Percentiles rank a stretch among this genome's conserved stretches.
phyloP scores from a whole-genome alignment of 2,797 vertebrate species.

The Potorous gilbertii region DNA sequence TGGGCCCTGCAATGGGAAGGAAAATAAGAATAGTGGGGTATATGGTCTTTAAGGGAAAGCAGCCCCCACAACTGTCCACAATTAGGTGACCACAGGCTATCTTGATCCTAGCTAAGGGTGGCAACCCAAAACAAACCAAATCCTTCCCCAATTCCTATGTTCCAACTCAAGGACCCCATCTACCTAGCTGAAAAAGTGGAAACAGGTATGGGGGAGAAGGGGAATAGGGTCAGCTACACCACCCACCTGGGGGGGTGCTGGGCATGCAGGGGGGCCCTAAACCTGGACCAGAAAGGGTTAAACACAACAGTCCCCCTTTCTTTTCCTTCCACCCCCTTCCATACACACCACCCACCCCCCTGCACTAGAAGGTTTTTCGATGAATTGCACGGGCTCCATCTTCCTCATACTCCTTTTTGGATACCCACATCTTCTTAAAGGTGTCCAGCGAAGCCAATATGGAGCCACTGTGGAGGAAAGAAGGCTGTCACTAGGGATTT shows the following conservation, averaged over 20 bases:
- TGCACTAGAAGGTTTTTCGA: slow-evolving; percentile 92
- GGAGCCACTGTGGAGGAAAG: slow-evolving; percentile 86
- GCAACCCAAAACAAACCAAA: background rate
- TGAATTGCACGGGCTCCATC: slow-evolving; percentile 92
- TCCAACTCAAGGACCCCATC: slow-evolving; percentile 40
- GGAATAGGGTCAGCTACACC: slow-evolving; percentile 40
- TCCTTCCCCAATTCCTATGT: background rate
- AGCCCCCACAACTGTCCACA: background rate
- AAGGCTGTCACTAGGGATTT: background rate
- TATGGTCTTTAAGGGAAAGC: background rate
- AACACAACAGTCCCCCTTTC: slow-evolving; percentile 43
- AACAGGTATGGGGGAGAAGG: background rate
- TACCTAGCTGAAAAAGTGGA: slow-evolving; percentile 45
- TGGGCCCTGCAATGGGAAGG: slow-evolving; percentile 29
- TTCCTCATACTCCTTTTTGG: slow-evolving; percentile 95
- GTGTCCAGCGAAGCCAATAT: slow-evolving; percentile 94
- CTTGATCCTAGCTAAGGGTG: background rate
- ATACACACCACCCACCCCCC: background rate
- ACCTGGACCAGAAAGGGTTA: slow-evolving; percentile 57
- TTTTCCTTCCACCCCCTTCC: background rate
- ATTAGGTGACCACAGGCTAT: slow-evolving; percentile 17
- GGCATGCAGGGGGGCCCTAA: slow-evolving; percentile 68
- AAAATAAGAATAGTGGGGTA: background rate
- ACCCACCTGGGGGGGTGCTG: slow-evolving; percentile 51
- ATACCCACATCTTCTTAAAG: slow-evolving; percentile 97